Conservation (phyloP, 2,888 invertebrate genomes). For the Ophioninae sp. region DNA sequence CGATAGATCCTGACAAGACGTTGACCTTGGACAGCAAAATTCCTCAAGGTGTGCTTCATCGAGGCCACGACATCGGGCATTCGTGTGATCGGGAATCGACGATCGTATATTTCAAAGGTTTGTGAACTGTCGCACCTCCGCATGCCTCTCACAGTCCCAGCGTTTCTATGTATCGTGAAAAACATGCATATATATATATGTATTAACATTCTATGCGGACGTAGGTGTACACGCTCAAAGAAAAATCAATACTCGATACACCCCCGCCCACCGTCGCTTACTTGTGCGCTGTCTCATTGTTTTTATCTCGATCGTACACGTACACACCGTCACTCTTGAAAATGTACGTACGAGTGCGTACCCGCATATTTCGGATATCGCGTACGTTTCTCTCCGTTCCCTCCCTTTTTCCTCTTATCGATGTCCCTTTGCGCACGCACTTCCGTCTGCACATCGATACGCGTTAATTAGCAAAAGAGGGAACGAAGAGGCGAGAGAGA, state of each 20-base stretch:
- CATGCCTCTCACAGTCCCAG: conserved; percentile 14
- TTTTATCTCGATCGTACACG: conserved; percentile 73
- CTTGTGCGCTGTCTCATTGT: conserved; percentile 71
- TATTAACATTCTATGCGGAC: conserved; percentile 8
- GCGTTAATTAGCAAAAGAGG: conserved; percentile 10
- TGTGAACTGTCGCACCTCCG: conserved; percentile 67
- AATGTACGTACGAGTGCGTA: conserved; percentile 1
- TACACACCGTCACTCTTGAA: conserved; percentile 14
- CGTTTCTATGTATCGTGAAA: conserved; percentile 17
- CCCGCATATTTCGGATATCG: conserved; percentile 31
- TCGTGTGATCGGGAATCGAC: conserved; percentile 8
- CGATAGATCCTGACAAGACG: neutral
- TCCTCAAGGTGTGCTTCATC: conserved; percentile 1
- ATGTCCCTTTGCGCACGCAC: conserved; percentile 18
- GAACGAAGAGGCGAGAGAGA: neutral
- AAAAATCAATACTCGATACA: conserved; percentile 78
- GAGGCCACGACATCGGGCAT: conserved; percentile 9
- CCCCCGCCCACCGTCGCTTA: conserved; percentile 69
- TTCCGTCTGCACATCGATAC: conserved; percentile 7
- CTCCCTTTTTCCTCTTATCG: conserved; percentile 18
- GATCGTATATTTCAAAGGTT: conserved; percentile 65
- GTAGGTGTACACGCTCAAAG: conserved; percentile 48
- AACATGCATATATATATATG: neutral
- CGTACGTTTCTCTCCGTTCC: conserved; percentile 54
- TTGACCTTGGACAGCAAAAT: conserved; percentile 1